A percentile compares a stretch with the other conserved stretches of the same genome.
phyloP scores from a whole-genome alignment of 2,888 invertebrate genomes.

The Halictus quadricinctus region DNA sequence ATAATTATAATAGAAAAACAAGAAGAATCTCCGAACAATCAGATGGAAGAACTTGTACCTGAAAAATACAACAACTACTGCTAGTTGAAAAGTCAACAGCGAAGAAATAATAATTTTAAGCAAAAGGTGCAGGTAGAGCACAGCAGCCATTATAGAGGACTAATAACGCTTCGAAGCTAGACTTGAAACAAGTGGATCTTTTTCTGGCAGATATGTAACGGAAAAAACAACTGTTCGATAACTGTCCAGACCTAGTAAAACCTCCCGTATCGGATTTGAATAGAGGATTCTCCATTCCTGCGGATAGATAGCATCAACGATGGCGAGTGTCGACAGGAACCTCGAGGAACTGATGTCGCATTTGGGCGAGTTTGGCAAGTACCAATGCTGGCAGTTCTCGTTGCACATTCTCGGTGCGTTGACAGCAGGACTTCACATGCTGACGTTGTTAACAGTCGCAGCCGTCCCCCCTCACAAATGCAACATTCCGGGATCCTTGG shows the following conservation, averaged over 20 bases:
- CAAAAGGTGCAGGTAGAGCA: neutral
- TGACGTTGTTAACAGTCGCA: slow-evolving; percentile 91
- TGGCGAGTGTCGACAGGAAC: slow-evolving; percentile 74
- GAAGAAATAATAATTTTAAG: neutral
- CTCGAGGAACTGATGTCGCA: slow-evolving; percentile 78
- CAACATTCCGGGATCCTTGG: slow-evolving; percentile 57
- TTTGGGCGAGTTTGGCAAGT: slow-evolving; percentile 90
- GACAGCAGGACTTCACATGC: slow-evolving; percentile 92
- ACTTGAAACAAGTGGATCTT: neutral
- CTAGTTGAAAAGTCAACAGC: neutral
- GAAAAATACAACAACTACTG: neutral
- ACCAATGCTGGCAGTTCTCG: slow-evolving; percentile 90
- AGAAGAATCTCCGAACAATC: neutral
- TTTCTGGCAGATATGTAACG: neutral
- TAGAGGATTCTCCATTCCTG: neutral
- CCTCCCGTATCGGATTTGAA: neutral
- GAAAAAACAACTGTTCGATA: neutral
- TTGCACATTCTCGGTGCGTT: slow-evolving; percentile 90
- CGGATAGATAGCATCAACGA: neutral
- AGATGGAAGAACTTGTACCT: neutral
- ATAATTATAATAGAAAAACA: neutral
- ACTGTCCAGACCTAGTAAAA: neutral
- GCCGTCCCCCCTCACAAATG: slow-evolving; percentile 89
- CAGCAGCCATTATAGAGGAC: neutral
- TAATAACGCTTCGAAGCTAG: neutral